These are phyloP conservation scores for Lutjanus campechanus DNA, from an alignment of 2,797 vertebrate species.

Conservation along the genomic window DNA sequence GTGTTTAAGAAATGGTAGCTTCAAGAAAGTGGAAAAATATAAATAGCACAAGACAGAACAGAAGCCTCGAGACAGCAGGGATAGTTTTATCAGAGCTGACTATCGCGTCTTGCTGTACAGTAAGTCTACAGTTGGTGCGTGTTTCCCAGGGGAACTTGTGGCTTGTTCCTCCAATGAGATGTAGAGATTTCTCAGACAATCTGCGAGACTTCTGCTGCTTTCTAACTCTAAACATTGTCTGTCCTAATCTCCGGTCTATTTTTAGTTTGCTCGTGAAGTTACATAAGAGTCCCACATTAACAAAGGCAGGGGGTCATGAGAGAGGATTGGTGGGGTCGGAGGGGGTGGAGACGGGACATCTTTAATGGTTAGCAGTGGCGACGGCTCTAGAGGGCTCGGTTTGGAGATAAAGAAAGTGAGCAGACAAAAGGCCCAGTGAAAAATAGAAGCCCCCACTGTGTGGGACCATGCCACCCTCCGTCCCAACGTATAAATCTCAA, in stretches of 20 bases:
- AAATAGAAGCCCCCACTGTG: conserved; percentile 54
- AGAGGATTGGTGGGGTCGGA: conserved; percentile 49
- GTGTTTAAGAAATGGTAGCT: conserved; percentile 44
- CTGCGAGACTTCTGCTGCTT: conserved; percentile 55
- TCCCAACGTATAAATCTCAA: conserved; percentile 66
- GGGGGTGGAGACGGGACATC: conserved; percentile 49
- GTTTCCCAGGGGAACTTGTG: conserved; percentile 53
- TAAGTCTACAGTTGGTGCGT: conserved; percentile 27
- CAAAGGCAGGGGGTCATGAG: conserved; percentile 73
- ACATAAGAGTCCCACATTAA: conserved; percentile 73
- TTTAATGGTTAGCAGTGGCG: conserved; percentile 59
- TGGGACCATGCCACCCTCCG: conserved; percentile 39
- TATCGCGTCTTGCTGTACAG: conserved; percentile 26
- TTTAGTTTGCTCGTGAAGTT: conserved; percentile 72
- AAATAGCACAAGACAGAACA: conserved; percentile 30
- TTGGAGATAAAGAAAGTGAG: conserved; percentile 59
- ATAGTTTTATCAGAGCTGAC: conserved; percentile 20
- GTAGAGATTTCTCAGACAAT: conserved; percentile 57
- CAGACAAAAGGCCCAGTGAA: conserved; percentile 67
- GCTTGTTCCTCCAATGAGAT: conserved; percentile 37
- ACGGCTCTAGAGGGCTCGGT: conserved; percentile 37
- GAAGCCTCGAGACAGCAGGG: conserved; percentile 27
- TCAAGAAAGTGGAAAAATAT: conserved; percentile 52
- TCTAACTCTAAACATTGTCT: conserved; percentile 67
- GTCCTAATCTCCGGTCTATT: conserved; percentile 69